Conservation (phyloP, 2,797 vertebrate species). For the Margarornis squamiger region DNA sequence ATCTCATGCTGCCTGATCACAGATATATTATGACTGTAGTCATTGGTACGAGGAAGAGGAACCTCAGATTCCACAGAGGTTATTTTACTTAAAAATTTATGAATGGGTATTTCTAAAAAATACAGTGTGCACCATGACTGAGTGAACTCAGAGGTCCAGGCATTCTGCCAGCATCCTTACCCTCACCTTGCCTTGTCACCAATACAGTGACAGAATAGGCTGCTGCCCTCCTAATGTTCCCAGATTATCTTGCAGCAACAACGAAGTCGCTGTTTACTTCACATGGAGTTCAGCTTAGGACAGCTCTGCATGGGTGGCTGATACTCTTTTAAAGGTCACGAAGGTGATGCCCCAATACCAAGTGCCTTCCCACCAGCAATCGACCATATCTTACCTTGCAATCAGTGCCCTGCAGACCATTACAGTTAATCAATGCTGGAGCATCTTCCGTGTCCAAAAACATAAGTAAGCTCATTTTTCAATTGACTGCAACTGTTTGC, state of each 20-base stretch:
- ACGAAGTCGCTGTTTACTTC: not conserved
- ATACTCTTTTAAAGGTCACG: not conserved
- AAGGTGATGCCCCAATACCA: not conserved
- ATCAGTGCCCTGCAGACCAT: not conserved
- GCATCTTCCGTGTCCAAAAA: constrained; percentile 19
- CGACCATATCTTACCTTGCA: constrained; percentile 13
- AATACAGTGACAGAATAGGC: not conserved
- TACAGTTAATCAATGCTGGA: constrained; percentile 31
- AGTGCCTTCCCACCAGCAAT: not conserved
- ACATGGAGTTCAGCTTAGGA: not conserved
- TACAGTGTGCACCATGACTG: fast-evolving
- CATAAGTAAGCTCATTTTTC: constrained; percentile 25
- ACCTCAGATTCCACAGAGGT: not conserved
- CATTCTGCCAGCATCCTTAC: not conserved
- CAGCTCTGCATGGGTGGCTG: not conserved
- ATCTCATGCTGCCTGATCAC: not conserved
- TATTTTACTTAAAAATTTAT: not conserved
- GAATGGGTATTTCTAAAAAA: not conserved
- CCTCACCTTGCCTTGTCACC: not conserved
- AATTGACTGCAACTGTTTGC: not conserved
- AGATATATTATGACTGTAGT: not conserved
- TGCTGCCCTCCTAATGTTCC: not conserved
- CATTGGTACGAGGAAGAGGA: not conserved
- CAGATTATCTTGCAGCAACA: not conserved
- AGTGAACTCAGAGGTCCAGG: not conserved